Percentiles rank a stretch among this genome's conserved stretches.
These are phyloP conservation scores for Psophia crepitans DNA, from an alignment of 2,113 vertebrate species.

Conservation along the genomic window DNA sequence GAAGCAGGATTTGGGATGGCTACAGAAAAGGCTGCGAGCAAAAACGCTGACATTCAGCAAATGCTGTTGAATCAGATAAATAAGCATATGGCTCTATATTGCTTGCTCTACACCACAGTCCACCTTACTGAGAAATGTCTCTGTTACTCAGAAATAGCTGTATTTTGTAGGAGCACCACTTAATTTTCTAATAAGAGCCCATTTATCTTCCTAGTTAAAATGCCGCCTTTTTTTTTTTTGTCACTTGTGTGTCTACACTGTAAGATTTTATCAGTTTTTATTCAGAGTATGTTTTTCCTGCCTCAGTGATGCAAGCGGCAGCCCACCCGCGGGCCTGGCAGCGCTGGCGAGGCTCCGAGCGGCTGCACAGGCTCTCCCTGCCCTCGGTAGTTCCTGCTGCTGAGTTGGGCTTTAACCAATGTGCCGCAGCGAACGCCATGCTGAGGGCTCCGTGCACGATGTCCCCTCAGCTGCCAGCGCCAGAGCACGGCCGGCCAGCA, in stretches of 20 bases:
- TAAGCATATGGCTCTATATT: background rate
- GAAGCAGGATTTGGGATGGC: background rate
- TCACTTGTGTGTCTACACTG: background rate
- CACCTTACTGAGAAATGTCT: background rate
- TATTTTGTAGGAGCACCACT: background rate
- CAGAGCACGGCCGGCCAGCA: fast-evolving
- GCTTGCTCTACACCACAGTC: background rate
- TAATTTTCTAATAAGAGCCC: background rate
- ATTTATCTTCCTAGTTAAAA: background rate
- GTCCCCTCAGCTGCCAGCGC: background rate
- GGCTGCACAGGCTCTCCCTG: background rate
- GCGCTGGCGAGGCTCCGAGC: background rate
- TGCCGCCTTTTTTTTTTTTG: background rate
- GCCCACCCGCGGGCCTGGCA: background rate
- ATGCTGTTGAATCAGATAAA: background rate
- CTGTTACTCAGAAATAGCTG: background rate
- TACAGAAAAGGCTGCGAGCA: background rate
- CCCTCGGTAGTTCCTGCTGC: background rate
- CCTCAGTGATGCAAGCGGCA: background rate
- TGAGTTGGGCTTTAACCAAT: background rate
- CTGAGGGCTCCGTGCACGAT: fast-evolving
- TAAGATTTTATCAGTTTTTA: background rate
- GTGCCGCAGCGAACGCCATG: fast-evolving
- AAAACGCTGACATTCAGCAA: background rate
- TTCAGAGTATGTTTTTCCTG: background rate